These are phyloP conservation scores for Proteles cristata DNA, from an alignment of 2,113 vertebrate genomes.

Conservation along the genomic window DNA sequence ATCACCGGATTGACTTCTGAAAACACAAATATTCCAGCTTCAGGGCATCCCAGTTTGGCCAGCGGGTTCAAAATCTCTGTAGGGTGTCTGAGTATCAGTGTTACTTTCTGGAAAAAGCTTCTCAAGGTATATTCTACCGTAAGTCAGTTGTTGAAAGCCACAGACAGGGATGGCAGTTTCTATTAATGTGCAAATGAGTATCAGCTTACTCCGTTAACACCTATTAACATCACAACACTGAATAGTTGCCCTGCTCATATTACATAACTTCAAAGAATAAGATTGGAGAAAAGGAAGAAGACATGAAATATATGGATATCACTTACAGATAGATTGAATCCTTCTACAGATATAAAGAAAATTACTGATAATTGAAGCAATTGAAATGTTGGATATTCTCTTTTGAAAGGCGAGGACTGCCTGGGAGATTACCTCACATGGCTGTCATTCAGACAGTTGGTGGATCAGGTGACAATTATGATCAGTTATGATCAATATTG, in stretches of 20 bases:
- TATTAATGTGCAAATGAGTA: neutral
- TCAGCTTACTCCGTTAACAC: neutral
- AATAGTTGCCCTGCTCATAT: neutral
- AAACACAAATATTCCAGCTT: neutral
- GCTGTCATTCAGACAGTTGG: neutral
- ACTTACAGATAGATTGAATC: neutral
- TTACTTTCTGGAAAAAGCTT: neutral
- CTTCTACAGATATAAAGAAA: neutral
- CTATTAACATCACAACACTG: neutral
- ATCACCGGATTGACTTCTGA: neutral
- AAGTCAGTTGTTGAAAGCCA: neutral
- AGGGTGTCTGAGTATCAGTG: neutral
- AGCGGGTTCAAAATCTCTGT: neutral
- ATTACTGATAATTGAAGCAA: neutral
- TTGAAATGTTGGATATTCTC: neutral
- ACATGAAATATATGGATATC: neutral
- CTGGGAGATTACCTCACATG: neutral
- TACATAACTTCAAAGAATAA: neutral
- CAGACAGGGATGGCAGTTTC: neutral
- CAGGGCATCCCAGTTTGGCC: neutral
- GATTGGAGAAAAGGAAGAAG: neutral
- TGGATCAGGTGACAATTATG: neutral
- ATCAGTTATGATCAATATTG: too few relatives aligned
- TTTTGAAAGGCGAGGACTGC: neutral
- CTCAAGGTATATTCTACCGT: neutral